Base-by-base conservation (phyloP, 2,888 invertebrate species). In the Abrostola triplasia region DNA sequence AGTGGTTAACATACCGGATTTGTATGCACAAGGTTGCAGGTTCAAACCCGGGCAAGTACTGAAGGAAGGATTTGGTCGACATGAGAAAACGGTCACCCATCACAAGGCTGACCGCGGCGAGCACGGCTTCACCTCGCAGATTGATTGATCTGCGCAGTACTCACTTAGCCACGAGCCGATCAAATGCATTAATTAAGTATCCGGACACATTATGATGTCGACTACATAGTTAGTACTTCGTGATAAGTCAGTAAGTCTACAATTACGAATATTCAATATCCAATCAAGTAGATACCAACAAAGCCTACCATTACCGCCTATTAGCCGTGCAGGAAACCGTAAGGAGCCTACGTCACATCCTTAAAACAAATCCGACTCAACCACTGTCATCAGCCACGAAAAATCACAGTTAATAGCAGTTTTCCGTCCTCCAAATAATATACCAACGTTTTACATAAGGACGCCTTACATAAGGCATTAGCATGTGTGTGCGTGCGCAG, bases 341-440 rank as follows among this genome's bases (percentile, higher is more conserved):
- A 13, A 24, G 24, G 2, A 47, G 74, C 36, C 62, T 59, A 73
- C 51, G 35, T 13, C 5, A 71, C 78, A 81, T 81, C 79, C 80
- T 79, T 74, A 73, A 68, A 79, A 63, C 64, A 72, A 65, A 78
- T 77, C 72, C 42, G 51, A 70, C 61, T 82, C 80, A 75, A 78
- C 74, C 74, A 77, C 61, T 67, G 69, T 73, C 69, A 77, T 74
- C 78, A 84, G 82, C 81, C 83, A 88, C 84, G 81, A 88, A 88
- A 80, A 77, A 67, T 71, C 73, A 63, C 82, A 82, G 65, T 75
- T 90, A 91, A 93, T 91, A 82, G 79, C 84, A 81, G 79, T 89
- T 89, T 91, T 91, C 92, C 92, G 91, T 89, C 86, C 86, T 84
- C 84, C 83, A 79, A 89, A 87, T 85, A 85, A 89, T 85, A 88